Conservation (phyloP, 2,797 vertebrate genomes). For the Apodemus agrarius region DNA sequence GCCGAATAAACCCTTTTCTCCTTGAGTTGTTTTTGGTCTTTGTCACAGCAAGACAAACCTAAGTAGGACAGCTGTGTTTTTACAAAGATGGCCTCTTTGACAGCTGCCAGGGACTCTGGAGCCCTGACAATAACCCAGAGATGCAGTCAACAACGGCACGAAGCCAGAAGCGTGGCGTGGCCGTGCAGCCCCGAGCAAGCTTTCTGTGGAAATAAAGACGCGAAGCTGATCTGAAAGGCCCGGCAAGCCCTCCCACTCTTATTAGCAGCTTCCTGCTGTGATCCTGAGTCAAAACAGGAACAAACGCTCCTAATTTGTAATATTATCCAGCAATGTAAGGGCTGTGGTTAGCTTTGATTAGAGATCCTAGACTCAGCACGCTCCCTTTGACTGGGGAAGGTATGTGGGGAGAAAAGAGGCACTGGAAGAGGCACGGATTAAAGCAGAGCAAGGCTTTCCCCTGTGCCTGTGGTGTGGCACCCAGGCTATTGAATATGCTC, state of each 20-base stretch:
- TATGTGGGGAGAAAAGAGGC: neutral
- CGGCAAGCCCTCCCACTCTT: conserved; percentile 52
- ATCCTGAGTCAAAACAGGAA: conserved; percentile 74
- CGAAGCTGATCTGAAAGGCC: conserved; percentile 55
- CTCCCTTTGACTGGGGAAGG: conserved; percentile 35
- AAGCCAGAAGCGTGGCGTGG: too few relatives aligned
- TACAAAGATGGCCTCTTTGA: neutral
- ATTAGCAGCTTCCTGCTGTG: conserved; percentile 70
- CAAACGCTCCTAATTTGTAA: conserved; percentile 62
- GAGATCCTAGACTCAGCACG: conserved; percentile 34
- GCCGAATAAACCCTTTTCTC: neutral
- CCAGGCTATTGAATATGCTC: neutral
- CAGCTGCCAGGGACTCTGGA: neutral
- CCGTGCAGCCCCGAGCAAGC: neutral
- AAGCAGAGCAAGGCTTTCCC: neutral
- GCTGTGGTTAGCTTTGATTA: conserved; percentile 71
- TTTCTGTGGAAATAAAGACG: neutral
- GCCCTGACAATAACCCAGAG: neutral
- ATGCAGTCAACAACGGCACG: neutral
- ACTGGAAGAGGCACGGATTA: neutral
- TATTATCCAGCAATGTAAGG: conserved; percentile 78
- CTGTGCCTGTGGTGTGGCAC: neutral
- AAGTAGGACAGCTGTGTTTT: neutral
- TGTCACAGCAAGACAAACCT: neutral
- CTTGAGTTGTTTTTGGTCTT: neutral